These are phyloP conservation scores for Tipula lateralis DNA, from an alignment of 2,888 invertebrate genomes.

Conservation along the genomic window DNA sequence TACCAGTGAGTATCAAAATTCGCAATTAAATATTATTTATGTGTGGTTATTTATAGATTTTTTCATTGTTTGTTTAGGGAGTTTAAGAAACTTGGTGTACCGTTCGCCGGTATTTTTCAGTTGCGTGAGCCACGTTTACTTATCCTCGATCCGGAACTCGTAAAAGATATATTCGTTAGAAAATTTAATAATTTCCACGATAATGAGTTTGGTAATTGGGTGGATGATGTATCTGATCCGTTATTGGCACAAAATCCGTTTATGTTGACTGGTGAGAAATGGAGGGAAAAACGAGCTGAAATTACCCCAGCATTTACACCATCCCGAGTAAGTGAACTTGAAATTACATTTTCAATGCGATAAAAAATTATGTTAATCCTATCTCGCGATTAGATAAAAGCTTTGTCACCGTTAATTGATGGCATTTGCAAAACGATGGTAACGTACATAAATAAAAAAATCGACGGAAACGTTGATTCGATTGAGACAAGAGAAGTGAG, in stretches of 20 bases:
- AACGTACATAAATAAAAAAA: conserved; percentile 44
- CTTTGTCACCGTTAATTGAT: conserved; percentile 50
- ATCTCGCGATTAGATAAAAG: conserved; percentile 44
- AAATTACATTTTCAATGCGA: background rate
- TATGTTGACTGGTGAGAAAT: conserved; percentile 48
- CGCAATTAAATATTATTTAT: too few relatives aligned
- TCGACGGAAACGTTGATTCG: conserved; percentile 41
- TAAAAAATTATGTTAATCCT: conserved; percentile 26
- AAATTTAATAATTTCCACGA: conserved; percentile 48
- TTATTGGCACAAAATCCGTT: conserved; percentile 52
- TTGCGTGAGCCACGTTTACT: conserved; percentile 44
- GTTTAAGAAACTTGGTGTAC: conserved; percentile 38
- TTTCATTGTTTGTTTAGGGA: conserved; percentile 37
- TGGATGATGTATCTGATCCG: conserved; percentile 49
- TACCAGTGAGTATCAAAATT: conserved; percentile 40
- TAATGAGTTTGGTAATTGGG: conserved; percentile 35
- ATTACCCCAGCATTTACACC: conserved; percentile 52
- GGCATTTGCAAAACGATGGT: conserved; percentile 48
- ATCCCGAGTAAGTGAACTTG: conserved; percentile 46
- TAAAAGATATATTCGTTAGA: conserved; percentile 45
- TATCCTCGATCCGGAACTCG: conserved; percentile 44
- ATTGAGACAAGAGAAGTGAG: conserved; percentile 48
- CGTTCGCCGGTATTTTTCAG: conserved; percentile 48
- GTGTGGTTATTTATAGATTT: conserved; percentile 33
- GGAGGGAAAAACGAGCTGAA: conserved; percentile 51